Evolutionary conservation across 2,113 vertebrate species (phyloP).

Genomic region (Actenoides lindsayi): DNA sequence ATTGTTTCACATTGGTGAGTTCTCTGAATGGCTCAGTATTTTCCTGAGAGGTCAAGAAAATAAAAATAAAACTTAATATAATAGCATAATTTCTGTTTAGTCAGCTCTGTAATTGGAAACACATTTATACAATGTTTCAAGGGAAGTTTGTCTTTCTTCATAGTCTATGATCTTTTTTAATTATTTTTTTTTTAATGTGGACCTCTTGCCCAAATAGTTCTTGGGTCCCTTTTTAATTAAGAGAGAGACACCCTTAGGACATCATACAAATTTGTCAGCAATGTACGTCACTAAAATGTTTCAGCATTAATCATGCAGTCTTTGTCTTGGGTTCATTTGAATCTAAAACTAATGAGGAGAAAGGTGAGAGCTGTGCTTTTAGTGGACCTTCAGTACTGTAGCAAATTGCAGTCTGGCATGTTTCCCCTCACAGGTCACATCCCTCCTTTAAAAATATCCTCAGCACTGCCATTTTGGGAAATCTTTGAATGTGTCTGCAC

Average conservation of each 20-base stretch:
- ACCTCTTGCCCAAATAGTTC: neutral
- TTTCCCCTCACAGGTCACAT: neutral
- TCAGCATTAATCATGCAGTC: neutral
- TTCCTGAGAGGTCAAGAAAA: neutral
- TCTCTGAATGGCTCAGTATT: neutral
- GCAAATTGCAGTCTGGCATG: conserved; percentile 1
- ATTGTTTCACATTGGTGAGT: neutral
- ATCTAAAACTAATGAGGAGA: conserved; percentile 21
- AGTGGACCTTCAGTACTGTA: neutral
- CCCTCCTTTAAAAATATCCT: conserved; percentile 14
- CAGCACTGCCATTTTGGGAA: conserved; percentile 25
- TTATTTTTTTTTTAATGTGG: neutral
- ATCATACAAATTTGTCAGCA: neutral
- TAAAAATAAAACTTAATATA: neutral
- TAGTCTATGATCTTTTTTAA: neutral
- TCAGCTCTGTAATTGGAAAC: neutral
- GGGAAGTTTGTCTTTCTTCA: neutral
- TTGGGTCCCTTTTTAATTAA: conserved; percentile 27
- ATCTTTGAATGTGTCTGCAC: neutral
- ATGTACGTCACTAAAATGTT: neutral
- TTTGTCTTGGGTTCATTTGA: neutral
- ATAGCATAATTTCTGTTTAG: neutral
- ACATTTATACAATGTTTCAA: neutral
- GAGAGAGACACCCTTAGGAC: neutral
- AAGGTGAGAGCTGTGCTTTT: neutral